These are phyloP conservation scores for Penaeus indicus DNA, from an alignment of 1,140 invertebrate species.

Conservation along the genomic window DNA sequence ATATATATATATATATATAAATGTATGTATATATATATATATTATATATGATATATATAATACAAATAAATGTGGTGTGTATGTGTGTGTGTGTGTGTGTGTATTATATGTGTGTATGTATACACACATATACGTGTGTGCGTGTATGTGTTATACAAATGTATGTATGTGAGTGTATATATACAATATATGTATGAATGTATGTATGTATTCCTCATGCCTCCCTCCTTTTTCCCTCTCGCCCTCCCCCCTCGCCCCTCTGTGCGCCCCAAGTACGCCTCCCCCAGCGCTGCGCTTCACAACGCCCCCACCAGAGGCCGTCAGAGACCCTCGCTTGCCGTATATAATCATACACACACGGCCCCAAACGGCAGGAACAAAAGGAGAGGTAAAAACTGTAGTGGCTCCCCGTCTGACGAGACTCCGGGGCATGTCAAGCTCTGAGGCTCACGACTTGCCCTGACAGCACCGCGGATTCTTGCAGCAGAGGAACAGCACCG, in stretches of 20 bases:
- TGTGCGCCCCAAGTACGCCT: not conserved
- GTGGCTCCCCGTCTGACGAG: slow-evolving; percentile 41
- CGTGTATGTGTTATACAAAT: not conserved
- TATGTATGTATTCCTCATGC: not conserved
- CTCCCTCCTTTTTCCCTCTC: slow-evolving; percentile 4
- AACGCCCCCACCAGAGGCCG: slow-evolving; percentile 13
- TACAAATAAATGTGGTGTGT: too few species aligned
- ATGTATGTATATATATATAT: too few species aligned
- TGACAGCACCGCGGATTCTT: not conserved
- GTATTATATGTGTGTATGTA: not conserved
- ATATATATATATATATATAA: too few species aligned
- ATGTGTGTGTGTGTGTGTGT: too few species aligned
- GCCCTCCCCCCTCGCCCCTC: not conserved
- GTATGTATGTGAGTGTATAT: not conserved
- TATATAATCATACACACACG: slow-evolving; percentile 50
- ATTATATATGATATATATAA: too few species aligned
- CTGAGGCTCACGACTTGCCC: slow-evolving; percentile 9
- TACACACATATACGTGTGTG: too few species aligned
- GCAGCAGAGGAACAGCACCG: too few species aligned
- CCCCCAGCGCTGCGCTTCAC: not conserved
- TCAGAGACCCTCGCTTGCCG: not conserved
- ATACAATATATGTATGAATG: not conserved
- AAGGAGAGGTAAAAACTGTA: slow-evolving; percentile 43
- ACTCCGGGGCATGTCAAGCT: slow-evolving; percentile 48
- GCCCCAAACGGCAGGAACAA: slow-evolving; percentile 51